Base-by-base conservation (phyloP, 2,113 vertebrate species). In the Sterrhoptilus dennistouni region DNA sequence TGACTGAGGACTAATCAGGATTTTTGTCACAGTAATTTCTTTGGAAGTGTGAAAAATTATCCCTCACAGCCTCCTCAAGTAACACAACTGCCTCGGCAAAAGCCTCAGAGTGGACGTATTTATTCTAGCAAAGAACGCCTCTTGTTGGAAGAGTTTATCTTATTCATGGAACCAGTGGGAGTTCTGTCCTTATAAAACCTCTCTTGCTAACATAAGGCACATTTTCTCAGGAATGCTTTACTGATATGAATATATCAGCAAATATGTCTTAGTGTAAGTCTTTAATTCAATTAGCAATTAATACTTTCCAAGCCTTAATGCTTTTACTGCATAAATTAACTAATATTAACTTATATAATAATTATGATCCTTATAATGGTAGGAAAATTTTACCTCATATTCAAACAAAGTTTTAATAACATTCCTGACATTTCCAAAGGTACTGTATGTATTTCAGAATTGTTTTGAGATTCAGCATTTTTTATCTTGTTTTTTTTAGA, bases 171-270 rank as follows among this genome's bases (percentile, higher is more conserved):
- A 77, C 6, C 42, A 65, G 89, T 76, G 75, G 81, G 91, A 93
- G 81, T 76, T 87, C 33, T 72, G 87, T 79, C 78, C 91, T 87
- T 66, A 91, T 19, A 91, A 88, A 92, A 93, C 61, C 63, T 90
- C 33, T 80, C 50, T 53, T 79, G 65, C 36, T 84, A 94, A 76
- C 54, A 87, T 40, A 85, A 83, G 40, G 60, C 64, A 31, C 28
- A 45, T 68, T 45, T 74, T 79, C 56, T 45, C 65, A 77, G 36
- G 49, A 79, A 94, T 44, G 6, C 60, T 92, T 82, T 35, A 49
- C n/a, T 82, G 28, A 90, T 79, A 63, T 80, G 49, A 93, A 57
- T 66, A 57, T 61, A 74, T 82, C 50, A 63, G 63, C 42, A 90
- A 92, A 66, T 83, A 70, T 36, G 13, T 52, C 80, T 63, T 12